Evolutionary conservation across 1,140 invertebrate genomes (phyloP), one percentile per base, ranked within the genome.

Genomic region (Caligus rogercresseyi): DNA sequence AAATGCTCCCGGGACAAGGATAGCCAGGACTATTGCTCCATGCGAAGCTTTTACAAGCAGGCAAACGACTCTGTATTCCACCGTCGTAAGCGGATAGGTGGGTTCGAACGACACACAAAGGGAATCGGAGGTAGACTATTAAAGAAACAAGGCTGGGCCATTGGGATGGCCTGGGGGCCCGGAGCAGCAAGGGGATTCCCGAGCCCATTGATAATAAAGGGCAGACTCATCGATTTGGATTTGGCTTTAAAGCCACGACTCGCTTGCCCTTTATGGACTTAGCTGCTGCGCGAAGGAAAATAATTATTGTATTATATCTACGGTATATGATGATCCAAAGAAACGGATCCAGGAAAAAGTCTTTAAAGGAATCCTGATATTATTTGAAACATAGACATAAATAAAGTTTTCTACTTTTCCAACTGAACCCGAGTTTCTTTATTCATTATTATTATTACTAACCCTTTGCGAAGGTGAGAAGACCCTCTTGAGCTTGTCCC

Each of bases 91-190:
- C n/a, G 4, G 65, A 72, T 75, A 31, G 76, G 75, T 18, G 67
- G 69, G 20, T 78, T 78, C 71, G 77, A 78, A 68, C 69, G 69
- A 25, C 71, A 77, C 67, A 76, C 74, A 3, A 72, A 72, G 65
- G 76, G 75, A 52, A 64, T 76, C 63, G 79, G 76, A 14, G 67
- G 77, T 24, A 74, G 73, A 64, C 67, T 81, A 31, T 62, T 80
- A 68, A 74, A 78, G 68, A 72, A 73, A 58, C 74, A 76, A 58
- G 80, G 80, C 1, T 81, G 80, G 80, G 71, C 68, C 54, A 73
- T 78, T 57, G 80, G 80, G 53, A 71, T 62, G 77, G 78, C 52
- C 66, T 81, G 7, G 80, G 80, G n/a, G 69, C 59, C 52, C 59
- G 64, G 4, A 58, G 14, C 18, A 64, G 63, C 20, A 68, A 66